phyloP scores from a whole-genome alignment of 1,140 invertebrate species.

The Doryteuthis pealeii region DNA sequence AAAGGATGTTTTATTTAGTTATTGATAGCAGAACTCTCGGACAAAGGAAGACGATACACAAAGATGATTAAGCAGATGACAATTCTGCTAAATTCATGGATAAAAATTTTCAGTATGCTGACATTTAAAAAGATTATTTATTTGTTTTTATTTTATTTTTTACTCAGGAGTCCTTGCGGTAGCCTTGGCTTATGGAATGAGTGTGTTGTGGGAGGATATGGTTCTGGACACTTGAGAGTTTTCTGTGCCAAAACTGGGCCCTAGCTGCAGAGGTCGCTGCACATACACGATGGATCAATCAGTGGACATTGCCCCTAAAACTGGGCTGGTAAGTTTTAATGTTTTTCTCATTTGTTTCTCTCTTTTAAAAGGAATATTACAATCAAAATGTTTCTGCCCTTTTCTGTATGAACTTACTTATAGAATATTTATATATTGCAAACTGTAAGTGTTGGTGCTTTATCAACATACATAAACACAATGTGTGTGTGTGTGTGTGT shows the following conservation, averaged over 20 bases:
- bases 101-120: too few relatives aligned
- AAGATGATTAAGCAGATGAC: too few relatives aligned
- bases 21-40: too few relatives aligned
- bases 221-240: slow-evolving; percentile 62
- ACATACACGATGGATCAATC: slow-evolving; percentile 62
- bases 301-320: slow-evolving; percentile 58
- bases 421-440: not conserved
- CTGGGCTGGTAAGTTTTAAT: slow-evolving; percentile 51
- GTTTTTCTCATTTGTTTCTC: not conserved
- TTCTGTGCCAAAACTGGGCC: slow-evolving; percentile 47
- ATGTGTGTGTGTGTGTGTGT: too few relatives aligned
- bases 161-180: slow-evolving; percentile 47
- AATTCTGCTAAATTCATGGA: too few relatives aligned
- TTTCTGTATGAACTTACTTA: not conserved
- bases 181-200: slow-evolving; percentile 46
- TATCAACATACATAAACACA: too few relatives aligned
- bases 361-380: not conserved
- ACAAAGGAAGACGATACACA: too few relatives aligned
- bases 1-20: too few relatives aligned
- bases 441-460: too few relatives aligned
- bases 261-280: slow-evolving; percentile 60
- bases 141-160: slow-evolving; percentile 11
- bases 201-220: slow-evolving; percentile 58
- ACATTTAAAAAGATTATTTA: too few relatives aligned
- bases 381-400: not conserved